Base-by-base conservation (phyloP, 2,797 vertebrate genomes). In the Hemibagrus guttatus region DNA sequence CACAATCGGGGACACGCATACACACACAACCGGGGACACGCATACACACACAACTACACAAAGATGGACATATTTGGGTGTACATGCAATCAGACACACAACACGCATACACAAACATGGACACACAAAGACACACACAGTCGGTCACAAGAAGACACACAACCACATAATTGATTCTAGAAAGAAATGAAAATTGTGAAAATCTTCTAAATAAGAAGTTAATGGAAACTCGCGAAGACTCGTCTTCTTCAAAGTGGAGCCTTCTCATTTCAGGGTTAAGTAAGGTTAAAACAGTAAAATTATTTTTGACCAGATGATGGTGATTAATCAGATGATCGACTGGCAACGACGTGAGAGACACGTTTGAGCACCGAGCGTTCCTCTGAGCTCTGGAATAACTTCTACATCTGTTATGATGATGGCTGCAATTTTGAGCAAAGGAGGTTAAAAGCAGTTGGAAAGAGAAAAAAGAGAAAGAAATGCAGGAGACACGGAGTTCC, bases 381-480 rank as follows among this genome's bases (percentile, higher is more conserved):
- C 61, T 68, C 63, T 66, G 63, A 35, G 80, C 80, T 64, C 39
- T 0, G 26, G 14, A 64, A n/a, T n/a, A 31, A 81, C n/a, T 39
- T 17, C 59, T n/a, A 21, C 26, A 49, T 81, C 58, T 49, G 61
- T 82, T 42, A 46, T 46, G 61, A 66, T 68, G 80, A 54, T 52
- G n/a, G 61, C 46, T 31, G 80, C 80, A 82, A 54, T 82, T 82
- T 66, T 13, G 61, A 66, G 46, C 42, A 52, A 66, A 49, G 5
- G 42, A 68, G 80, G 46, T 82, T 54, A 82, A 66, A 68, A 82
- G 63, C 66, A 23, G 49, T 35, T 56, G 17, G 21, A 54, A 35
- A 68, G 61, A 76, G 35, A 21, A 78, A 74, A 85, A 89, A 26
- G 42, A 46, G 12, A 42, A 8, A 54, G 26, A 58, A 66, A 39